phyloP scores from a whole-genome alignment of 2,113 vertebrate species.

The Mormyrus lacerda region DNA sequence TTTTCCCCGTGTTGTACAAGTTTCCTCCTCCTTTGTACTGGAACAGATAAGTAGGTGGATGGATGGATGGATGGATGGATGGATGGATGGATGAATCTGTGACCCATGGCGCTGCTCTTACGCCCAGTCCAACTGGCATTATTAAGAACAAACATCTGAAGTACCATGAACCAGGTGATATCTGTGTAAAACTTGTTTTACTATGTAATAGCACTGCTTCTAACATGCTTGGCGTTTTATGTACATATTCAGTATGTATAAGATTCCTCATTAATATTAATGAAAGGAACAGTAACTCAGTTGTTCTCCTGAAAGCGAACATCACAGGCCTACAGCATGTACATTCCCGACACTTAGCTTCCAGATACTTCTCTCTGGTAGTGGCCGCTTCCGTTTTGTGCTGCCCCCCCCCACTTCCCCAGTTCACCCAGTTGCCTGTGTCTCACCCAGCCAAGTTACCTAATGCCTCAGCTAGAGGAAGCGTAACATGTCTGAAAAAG shows the following conservation, averaged over 20 bases:
- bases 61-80: too few relatives aligned
- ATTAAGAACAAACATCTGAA: neutral
- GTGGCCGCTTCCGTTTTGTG: conserved; percentile 34
- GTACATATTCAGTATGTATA: neutral
- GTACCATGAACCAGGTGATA: neutral
- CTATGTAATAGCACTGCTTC: neutral
- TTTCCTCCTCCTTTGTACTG: neutral
- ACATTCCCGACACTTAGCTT: neutral
- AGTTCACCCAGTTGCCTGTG: neutral
- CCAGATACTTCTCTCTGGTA: neutral
- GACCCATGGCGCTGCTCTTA: neutral
- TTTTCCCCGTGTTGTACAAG: neutral
- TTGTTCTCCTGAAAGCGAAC: neutral
- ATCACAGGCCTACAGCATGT: neutral
- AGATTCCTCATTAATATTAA: neutral
- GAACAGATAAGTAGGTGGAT: neutral
- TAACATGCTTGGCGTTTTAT: neutral
- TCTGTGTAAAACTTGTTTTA: neutral
- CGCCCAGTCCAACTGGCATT: neutral
- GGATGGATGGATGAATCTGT: neutral
- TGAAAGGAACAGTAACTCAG: neutral
- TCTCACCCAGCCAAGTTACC: conserved; percentile 24
- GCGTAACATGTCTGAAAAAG: neutral
- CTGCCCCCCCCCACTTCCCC: neutral
- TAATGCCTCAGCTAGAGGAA: conserved; percentile 7